These are phyloP conservation scores for Pomacea canaliculata DNA, from an alignment of 2,888 invertebrate genomes.

Conservation along the genomic window DNA sequence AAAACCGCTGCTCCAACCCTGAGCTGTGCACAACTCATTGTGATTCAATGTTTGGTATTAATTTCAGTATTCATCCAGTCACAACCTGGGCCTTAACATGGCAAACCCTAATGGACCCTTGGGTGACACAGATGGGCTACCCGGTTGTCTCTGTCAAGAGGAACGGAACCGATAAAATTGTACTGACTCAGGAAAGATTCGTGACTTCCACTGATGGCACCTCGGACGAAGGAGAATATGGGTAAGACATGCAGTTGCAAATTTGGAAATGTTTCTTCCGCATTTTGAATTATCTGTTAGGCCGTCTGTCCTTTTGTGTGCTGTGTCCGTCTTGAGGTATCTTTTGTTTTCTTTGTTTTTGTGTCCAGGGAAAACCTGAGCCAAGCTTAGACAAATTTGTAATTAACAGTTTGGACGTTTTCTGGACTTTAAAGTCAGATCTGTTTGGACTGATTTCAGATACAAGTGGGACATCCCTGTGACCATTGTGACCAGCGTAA, in stretches of 20 bases:
- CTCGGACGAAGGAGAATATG: constrained; percentile 17
- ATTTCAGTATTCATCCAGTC: not conserved
- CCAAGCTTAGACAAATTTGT: no score
- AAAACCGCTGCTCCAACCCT: no score
- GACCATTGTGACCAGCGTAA: constrained; percentile 39
- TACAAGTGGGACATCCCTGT: constrained; percentile 54
- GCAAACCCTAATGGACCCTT: constrained; percentile 59
- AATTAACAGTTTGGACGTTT: no score
- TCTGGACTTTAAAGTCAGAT: no score
- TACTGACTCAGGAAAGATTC: constrained; percentile 31
- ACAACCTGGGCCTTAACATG: constrained; percentile 43
- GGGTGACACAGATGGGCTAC: constrained; percentile 65
- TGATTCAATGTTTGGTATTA: no score
- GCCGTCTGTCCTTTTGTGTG: no score
- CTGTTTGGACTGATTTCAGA: constrained; percentile 27
- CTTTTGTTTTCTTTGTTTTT: no score
- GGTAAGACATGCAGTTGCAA: constrained; percentile 4
- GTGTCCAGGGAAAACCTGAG: no score
- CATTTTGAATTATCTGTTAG: no score
- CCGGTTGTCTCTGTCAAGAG: constrained; percentile 60
- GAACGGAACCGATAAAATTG: constrained; percentile 10
- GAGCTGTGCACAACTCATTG: no score
- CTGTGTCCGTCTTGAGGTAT: no score
- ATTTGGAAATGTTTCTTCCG: no score
- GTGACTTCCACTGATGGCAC: constrained; percentile 1